A percentile compares a stretch with the other conserved stretches of the same genome.
Evolutionary conservation across 1,140 invertebrate species (phyloP).

Genomic region (Coelopa frigida): DNA sequence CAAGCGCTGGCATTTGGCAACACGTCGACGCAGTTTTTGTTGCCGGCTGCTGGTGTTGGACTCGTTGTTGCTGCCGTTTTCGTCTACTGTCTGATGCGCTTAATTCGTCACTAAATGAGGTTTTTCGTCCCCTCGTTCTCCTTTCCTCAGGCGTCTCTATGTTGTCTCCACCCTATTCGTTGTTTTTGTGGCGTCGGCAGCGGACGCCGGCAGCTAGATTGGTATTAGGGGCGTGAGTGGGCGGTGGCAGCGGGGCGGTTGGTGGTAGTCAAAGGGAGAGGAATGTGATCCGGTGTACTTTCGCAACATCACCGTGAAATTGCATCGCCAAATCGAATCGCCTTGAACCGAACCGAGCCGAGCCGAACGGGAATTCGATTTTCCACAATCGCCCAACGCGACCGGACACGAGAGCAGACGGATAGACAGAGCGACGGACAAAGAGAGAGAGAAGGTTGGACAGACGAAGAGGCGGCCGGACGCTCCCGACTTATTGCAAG

Average conservation of each 20-base stretch:
- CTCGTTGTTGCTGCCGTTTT: not conserved
- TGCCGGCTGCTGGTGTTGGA: not conserved
- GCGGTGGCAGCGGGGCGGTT: not conserved
- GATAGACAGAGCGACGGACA: slow-evolving; percentile 3
- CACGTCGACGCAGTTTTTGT: not conserved
- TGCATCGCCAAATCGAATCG: slow-evolving; percentile 44
- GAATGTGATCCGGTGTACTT: slow-evolving; percentile 40
- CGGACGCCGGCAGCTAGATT: not conserved
- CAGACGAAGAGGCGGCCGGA: not conserved
- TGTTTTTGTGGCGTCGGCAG: not conserved
- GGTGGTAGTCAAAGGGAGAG: slow-evolving; percentile 13
- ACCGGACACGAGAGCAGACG: not conserved
- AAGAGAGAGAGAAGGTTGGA: not conserved
- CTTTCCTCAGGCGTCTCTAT: not conserved
- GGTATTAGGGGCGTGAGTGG: not conserved
- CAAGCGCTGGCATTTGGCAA: slow-evolving; percentile 1
- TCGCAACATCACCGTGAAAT: slow-evolving; percentile 45
- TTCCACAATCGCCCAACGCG: slow-evolving; percentile 15
- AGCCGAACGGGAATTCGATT: slow-evolving; percentile 41
- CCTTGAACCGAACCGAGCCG: no score
- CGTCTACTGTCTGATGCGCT: slow-evolving; percentile 19
- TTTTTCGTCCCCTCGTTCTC: slow-evolving; percentile 20
- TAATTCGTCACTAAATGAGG: slow-evolving; percentile 44
- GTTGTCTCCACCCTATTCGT: not conserved
- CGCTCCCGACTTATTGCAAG: not conserved